Evolutionary conservation across 2,888 invertebrate genomes (phyloP), one percentile per base, ranked within the genome.

Genomic region (Aquatica leii): DNA sequence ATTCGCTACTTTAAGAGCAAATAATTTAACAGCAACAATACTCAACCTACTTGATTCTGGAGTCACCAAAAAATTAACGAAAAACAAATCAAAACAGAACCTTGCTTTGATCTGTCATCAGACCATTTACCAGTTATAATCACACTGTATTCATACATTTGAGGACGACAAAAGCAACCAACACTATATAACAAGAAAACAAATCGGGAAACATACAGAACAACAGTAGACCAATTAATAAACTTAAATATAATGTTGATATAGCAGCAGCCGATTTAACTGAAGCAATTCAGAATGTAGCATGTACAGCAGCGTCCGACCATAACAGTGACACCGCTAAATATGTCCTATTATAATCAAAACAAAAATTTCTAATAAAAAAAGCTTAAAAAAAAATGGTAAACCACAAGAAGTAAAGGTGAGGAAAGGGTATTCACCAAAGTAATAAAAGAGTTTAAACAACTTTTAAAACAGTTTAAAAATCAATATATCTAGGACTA

Each of bases 81-180:
- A 37, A 37, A 9, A 37, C 37, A 37, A 37, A 37, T 43, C 43
- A 43, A 43, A 43, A 5, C 43, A 43, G 6, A 17, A 15, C 15
- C 43, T 11, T 43, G 43, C 3, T 15, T 18, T 43, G 17, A 43
- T 37, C 9, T 37, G 9, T 37, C 37, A n/a, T 37, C 37, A 3
- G 37, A 37, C 37, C 37, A 37, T 37, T 37, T 11, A 37, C 37
- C 37, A 37, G 11, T 37, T 6, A 24, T 24, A 24, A 24, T 24
- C 2, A 24, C 24, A 24, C 6, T 24, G 24, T 24, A 24, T 6
- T 37, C 37, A 18, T 6, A 35, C 31, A 55, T 46, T 3, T 21
- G 43, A 55, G 55, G 43, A 55, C 11, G 41, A 41, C 53, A 53
- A 41, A 53, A 53, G 21, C 53, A 53, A 40, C 53, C 53, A 15